A percentile compares a stretch with the other conserved stretches of the same genome.
phyloP scores from a whole-genome alignment of 1,140 invertebrate species.

The Platorchestia sp. region DNA sequence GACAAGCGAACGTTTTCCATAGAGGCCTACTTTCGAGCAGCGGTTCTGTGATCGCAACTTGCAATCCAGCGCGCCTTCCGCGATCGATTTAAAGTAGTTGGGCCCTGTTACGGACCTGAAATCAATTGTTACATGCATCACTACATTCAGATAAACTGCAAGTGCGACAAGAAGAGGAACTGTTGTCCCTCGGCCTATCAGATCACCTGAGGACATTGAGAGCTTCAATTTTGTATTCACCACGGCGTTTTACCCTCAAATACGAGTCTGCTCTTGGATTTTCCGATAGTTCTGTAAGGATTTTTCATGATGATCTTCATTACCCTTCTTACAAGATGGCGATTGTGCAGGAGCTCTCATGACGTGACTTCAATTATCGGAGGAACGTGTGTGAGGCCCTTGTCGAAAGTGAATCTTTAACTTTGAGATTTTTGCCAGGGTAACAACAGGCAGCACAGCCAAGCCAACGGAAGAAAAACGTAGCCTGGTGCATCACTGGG shows the following conservation, averaged over 20 bases:
- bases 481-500: no score
- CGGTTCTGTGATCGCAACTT: not conserved
- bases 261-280: not conserved
- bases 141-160: not conserved
- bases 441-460: no score
- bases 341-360: not conserved
- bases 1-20: not conserved
- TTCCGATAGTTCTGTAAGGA: not conserved
- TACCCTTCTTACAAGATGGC: not conserved
- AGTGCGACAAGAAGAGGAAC: not conserved
- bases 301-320: not conserved
- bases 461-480: no score
- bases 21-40: not conserved
- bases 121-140: not conserved
- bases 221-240: not conserved
- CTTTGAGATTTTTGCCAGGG: no score
- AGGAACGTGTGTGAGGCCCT: constrained; percentile 10
- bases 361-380: not conserved
- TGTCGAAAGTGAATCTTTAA: no score
- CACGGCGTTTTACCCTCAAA: not conserved
- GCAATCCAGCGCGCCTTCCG: not conserved
- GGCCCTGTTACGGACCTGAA: not conserved
- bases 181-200: not conserved
- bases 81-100: not conserved
- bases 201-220: constrained; percentile 22